A percentile compares a stretch with the other conserved stretches of the same genome.
phyloP scores from a whole-genome alignment of 2,888 invertebrate genomes.

The Acrocera orbiculus region DNA sequence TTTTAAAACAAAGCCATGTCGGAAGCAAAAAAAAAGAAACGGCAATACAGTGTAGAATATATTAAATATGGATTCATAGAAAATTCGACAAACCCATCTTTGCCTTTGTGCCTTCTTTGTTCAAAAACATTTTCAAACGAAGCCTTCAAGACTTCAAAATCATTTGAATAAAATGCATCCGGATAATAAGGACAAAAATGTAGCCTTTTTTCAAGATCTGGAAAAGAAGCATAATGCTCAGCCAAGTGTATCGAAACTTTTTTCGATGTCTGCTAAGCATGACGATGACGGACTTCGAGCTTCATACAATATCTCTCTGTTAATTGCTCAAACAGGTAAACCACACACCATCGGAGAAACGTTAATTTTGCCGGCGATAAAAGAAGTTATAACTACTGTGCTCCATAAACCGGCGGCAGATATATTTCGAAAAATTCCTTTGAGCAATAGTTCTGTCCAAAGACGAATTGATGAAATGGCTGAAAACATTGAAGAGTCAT shows the following conservation, averaged over 20 bases:
- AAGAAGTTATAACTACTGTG: conserved; percentile 19
- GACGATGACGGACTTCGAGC: conserved; percentile 6
- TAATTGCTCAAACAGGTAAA: conserved; percentile 7
- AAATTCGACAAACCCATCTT: background rate
- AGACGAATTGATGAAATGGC: conserved; percentile 22
- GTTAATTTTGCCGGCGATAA: conserved; percentile 20
- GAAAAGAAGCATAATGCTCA: conserved; percentile 2
- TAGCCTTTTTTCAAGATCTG: conserved; percentile 4
- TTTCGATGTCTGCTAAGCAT: conserved; percentile 1
- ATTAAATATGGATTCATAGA: conserved; percentile 5
- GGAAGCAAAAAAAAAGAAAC: background rate
- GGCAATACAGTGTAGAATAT: conserved; percentile 4
- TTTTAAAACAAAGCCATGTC: background rate
- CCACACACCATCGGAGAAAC: conserved; percentile 5
- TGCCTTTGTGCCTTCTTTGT: conserved; percentile 3
- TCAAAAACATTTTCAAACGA: conserved; percentile 7
- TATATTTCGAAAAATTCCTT: conserved; percentile 19
- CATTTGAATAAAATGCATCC: conserved; percentile 7
- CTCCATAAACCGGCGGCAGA: conserved; percentile 19
- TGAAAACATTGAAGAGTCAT: conserved; percentile 19
- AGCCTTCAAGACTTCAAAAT: conserved; percentile 6
- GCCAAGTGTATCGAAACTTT: conserved; percentile 1
- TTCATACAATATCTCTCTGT: conserved; percentile 5
- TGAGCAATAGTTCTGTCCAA: conserved; percentile 19
- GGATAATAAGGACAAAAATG: conserved; percentile 5